A percentile compares a stretch with the other conserved stretches of the same genome.
Evolutionary conservation across 2,888 invertebrate species (phyloP).

Genomic region (Orthonychiurus folsomi): DNA sequence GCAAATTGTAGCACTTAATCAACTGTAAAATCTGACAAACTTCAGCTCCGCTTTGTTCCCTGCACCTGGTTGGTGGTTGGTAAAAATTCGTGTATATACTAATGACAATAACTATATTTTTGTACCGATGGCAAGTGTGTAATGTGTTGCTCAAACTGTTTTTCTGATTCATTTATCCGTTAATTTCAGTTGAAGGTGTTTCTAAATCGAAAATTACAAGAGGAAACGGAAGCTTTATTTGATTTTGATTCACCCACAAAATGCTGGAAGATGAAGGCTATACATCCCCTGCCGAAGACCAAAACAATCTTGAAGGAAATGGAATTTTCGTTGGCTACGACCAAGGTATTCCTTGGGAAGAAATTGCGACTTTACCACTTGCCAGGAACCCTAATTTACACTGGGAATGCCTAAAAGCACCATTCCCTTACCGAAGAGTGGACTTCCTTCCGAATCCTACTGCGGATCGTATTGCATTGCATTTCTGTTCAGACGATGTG

Average conservation of each 20-base stretch:
- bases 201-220: too few relatives aligned
- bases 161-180: too few relatives aligned
- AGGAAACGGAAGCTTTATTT: too few relatives aligned
- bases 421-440: conserved; percentile 21
- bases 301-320: conserved; percentile 13
- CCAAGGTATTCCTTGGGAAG: conserved; percentile 23
- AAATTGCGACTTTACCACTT: conserved; percentile 17
- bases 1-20: too few relatives aligned
- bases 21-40: too few relatives aligned
- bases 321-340: conserved; percentile 11
- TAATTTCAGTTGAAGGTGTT: too few relatives aligned
- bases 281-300: conserved; percentile 29
- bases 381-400: conserved; percentile 19
- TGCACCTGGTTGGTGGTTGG: too few relatives aligned
- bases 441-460: background rate
- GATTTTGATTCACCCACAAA: conserved; percentile 3
- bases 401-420: conserved; percentile 27
- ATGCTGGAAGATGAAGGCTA: conserved; percentile 35
- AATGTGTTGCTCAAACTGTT: too few relatives aligned
- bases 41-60: too few relatives aligned
- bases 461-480: background rate
- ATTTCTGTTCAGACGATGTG: background rate
- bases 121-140: too few relatives aligned
- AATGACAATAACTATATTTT: too few relatives aligned
- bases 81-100: too few relatives aligned